Base-by-base conservation (phyloP, 92 coral and sea anemone species). In the Epizoanthus fatuus region DNA sequence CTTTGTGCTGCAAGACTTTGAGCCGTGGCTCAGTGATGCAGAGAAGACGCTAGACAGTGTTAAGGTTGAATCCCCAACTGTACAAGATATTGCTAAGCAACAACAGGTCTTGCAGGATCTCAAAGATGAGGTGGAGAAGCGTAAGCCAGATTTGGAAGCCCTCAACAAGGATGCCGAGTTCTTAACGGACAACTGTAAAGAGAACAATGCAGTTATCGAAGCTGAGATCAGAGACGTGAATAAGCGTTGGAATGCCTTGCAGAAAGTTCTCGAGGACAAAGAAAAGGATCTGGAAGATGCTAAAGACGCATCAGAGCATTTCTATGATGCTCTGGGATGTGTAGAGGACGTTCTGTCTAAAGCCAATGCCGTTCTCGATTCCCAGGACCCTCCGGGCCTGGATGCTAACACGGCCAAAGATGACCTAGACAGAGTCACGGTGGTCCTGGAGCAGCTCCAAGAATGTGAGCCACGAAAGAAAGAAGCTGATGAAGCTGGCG, bases 211-310 rank as follows among this genome's bases (percentile, higher is more conserved):
- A 38, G 80, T 97, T 60, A 87, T 95, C 74, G 98, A 97, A 35
- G 95, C 96, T 32, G 93, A 93, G 89, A 80, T 85, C 76, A 93
- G 83, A 20, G 98, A 86, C 67, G 11, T 87, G 3, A 87, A 92
- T 69, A 82, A 92, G 59, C 94, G 98, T 15, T 97, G 94, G 94
- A 93, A 97, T 45, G 93, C 96, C n/a, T 51, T 97, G 39, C 66
- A 86, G 69, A 84, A 85, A 60, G 92, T 88, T 74, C 73, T 90
- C 40, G 93, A 93, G 77, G 92, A 88, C 51, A 97, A 93, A 68
- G 92, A 91, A 63, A 81, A 73, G 22, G 78, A 74, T 38, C 88
- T 97, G 35, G 51, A 86, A 16, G 66, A 83, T 68, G 95, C 95
- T 49, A 91, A 95, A 68, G 69, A 75, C 54, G 89, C 80, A 12